Evolutionary conservation across 2,797 vertebrate genomes (phyloP).

Genomic region (Bucorvus abyssinicus): DNA sequence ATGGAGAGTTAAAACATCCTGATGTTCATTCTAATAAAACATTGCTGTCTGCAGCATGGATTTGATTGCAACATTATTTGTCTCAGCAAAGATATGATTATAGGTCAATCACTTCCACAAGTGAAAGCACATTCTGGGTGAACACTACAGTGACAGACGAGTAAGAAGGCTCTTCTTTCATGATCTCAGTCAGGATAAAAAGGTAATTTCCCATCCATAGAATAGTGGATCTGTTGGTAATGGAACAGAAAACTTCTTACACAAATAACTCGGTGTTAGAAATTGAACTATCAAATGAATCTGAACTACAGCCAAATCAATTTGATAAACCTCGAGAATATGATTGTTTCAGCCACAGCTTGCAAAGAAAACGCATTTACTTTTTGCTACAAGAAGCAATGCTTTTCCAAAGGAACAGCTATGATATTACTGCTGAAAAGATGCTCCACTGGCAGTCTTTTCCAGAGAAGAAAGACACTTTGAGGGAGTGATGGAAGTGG

Average conservation of each 20-base stretch:
- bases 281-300: slow-evolving; percentile 76
- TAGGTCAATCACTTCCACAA: slow-evolving; percentile 72
- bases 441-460: not conserved
- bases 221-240: slow-evolving; percentile 64
- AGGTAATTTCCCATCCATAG: slow-evolving; percentile 72
- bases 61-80: slow-evolving; percentile 67
- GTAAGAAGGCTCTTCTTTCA: slow-evolving; percentile 59
- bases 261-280: slow-evolving; percentile 73
- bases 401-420: slow-evolving; percentile 48
- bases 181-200: slow-evolving; percentile 69
- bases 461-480: not conserved
- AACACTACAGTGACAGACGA: slow-evolving; percentile 54
- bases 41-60: slow-evolving; percentile 15
- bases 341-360: slow-evolving; percentile 50
- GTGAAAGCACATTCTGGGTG: slow-evolving; percentile 57
- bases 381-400: slow-evolving; percentile 50
- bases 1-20: slow-evolving; percentile 43
- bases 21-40: slow-evolving; percentile 53
- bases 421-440: slow-evolving; percentile 17
- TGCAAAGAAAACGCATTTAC: slow-evolving; percentile 62
- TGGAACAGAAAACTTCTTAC: slow-evolving; percentile 72
- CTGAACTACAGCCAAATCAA: slow-evolving; percentile 73
- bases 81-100: slow-evolving; percentile 69
- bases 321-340: slow-evolving; percentile 73
- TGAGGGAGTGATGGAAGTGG: not conserved